Conservation (phyloP, 1,140 invertebrate species). For the Macrobrachium nipponense region DNA sequence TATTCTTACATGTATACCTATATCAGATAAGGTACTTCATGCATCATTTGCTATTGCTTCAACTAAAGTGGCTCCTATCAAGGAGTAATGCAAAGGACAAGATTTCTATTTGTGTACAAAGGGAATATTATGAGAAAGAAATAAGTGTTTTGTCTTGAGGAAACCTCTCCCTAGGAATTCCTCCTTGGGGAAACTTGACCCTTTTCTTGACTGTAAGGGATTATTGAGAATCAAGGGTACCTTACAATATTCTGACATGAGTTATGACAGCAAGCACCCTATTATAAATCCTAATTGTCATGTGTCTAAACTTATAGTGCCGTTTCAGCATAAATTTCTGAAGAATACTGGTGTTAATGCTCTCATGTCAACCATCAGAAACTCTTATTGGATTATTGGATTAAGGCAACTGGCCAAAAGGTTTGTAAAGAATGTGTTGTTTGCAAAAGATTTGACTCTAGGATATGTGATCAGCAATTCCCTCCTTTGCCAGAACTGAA, state of each 20-base stretch:
- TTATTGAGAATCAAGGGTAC: constrained; percentile 11
- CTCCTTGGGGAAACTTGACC: neutral
- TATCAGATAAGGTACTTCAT: neutral
- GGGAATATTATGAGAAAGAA: neutral
- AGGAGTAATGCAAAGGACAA: neutral
- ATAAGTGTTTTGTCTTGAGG: neutral
- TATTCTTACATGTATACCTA: neutral
- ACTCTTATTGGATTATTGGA: neutral
- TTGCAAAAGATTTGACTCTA: neutral
- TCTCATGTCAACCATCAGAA: neutral
- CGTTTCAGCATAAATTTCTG: too few relatives aligned
- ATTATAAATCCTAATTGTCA: too few relatives aligned
- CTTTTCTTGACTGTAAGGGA: too few relatives aligned
- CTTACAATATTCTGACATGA: neutral
- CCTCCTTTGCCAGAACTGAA: neutral
- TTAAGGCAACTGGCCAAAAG: neutral
- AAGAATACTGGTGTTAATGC: too few relatives aligned
- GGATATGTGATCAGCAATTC: constrained; percentile 15
- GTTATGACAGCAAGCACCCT: too few relatives aligned
- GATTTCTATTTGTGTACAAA: neutral
- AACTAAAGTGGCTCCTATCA: neutral
- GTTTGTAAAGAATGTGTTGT: neutral
- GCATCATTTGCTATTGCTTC: neutral
- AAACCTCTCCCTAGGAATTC: neutral
- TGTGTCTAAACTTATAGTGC: too few relatives aligned